Evolutionary conservation across 2,797 vertebrate genomes (phyloP), one percentile per base, ranked within the genome.

Genomic region (Dicrostonyx torquatus): DNA sequence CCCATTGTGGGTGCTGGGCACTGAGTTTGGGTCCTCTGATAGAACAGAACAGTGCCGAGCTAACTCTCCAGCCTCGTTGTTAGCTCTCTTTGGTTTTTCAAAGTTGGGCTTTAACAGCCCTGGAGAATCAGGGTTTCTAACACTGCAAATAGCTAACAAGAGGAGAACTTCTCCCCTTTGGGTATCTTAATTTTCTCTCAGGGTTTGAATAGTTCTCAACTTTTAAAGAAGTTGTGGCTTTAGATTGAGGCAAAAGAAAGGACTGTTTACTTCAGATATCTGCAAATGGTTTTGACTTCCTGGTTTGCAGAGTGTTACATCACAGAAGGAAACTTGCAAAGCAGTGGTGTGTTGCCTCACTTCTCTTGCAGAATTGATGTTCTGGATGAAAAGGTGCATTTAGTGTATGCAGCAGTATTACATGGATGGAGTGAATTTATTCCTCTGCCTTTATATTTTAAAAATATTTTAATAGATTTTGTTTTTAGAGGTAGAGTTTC

Each of bases 251-350:
- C n/a, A 78, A 34, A 93, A 75, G 75, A 34, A 93, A 75, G 75
- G 45, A 34, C 48, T 87, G 66, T 55, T 87, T 87, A 31, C 64
- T 55, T 72, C 66, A 55, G 66, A 37, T 87, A 40, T 20, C 22
- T 18, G n/a, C 45, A 18, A 68, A 66, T 72, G 48, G 68, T 40
- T 87, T 95, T 90, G 91, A 77, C 95, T 96, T 96, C 96, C 82
- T 75, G 89, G 79, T 82, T 82, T 93, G 64, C 45, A 29, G 50
- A 40, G 70, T 78, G 40, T 97, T 96, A 40, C 93, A 72, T 82
- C 91, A 95, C 45, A 93, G 75, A 83, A 89, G 83, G 91, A 93
- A 97, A 87, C n/a, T 70, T 91, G 83, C 84, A 87, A 87, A 93
- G 75, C 66, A 93, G 84, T 75, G 77, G 34, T 93, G 43, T 85